Evolutionary conservation across 2,113 vertebrate species (phyloP), one percentile per base, ranked within the genome.

Genomic region (Rhadina sibilatrix): DNA sequence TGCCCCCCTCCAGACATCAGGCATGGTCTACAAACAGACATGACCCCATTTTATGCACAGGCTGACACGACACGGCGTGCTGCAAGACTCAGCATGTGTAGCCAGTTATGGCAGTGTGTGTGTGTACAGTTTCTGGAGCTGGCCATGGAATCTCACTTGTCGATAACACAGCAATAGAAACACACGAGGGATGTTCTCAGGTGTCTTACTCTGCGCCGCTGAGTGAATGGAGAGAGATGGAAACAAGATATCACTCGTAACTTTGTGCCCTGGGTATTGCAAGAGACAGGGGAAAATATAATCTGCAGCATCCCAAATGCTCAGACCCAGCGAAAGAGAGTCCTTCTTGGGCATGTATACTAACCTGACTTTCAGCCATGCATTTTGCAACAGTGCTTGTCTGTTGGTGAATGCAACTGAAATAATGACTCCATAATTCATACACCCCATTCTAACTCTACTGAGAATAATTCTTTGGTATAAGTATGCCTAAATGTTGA

Each of bases 161-260:
- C 6, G 6, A 27, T 37, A 71, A 75, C 25, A 70, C 18, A 83
- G 37, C 21, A 65, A 54, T 5, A 74, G 44, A 50, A 89, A 65
- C 20, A 50, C 37, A 68, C 0, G 0, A 75, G 68, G 2, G 1
- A 33, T 19, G 18, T 54, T 87, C 46, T 81, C 74, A 25, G 19
- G 25, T 53, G 56, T 74, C 65, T 57, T 66, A 33, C 27, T 59
- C 13, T 38, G 56, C 33, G 65, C 35, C 60, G 22, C 40, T 61
- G 40, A 2, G 1, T 28, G 69, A 69, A 78, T 5, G 20, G 12
- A 74, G 40, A 77, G 22, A 74, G 30, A 24, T 28, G 28, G 11
- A 53, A 83, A 69, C 4, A 60, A 80, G 33, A 17, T 33, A 71
- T 16, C 28, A 25, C 4, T 49, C 31, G 6, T 15, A 38, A 44